A percentile compares a stretch with the other conserved stretches of the same genome.
Conservation (phyloP, 92 coral and sea anemone species). For the Anthopleura xanthogrammica region DNA sequence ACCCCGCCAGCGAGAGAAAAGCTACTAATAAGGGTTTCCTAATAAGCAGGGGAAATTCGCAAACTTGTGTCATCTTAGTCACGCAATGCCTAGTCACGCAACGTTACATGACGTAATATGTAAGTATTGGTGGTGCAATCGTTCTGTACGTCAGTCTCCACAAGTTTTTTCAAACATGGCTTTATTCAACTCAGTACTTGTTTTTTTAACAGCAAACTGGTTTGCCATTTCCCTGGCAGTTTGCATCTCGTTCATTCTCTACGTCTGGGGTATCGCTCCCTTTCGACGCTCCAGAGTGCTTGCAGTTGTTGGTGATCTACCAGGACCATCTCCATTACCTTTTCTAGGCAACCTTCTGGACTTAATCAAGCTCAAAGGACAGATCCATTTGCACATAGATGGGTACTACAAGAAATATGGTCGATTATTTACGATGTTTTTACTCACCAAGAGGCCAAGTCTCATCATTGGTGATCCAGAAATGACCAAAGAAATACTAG, state of each 20-base stretch:
- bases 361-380: slow-evolving; percentile 21
- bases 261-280: slow-evolving; percentile 22
- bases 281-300: slow-evolving; percentile 1
- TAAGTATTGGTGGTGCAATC: neutral
- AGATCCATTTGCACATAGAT: slow-evolving; percentile 28
- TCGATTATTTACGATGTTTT: slow-evolving; percentile 20
- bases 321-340: slow-evolving; percentile 45
- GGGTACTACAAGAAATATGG: slow-evolving; percentile 37
- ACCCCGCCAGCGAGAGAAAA: no score
- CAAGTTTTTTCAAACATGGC: neutral
- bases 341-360: slow-evolving; percentile 29
- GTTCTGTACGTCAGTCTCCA: neutral
- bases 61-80: no score
- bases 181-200: neutral
- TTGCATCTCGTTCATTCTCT: slow-evolving; percentile 10
- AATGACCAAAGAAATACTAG: slow-evolving; percentile 32
- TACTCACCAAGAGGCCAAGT: slow-evolving; percentile 22
- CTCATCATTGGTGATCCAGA: slow-evolving; percentile 30
- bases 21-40: no score
- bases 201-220: neutral
- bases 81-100: no score
- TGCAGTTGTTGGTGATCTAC: slow-evolving; percentile 16
- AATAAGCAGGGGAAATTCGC: no score
- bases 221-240: neutral
- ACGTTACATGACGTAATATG: no score